Base-by-base conservation (phyloP, 1,140 invertebrate genomes). In the Ostrea edulis region DNA sequence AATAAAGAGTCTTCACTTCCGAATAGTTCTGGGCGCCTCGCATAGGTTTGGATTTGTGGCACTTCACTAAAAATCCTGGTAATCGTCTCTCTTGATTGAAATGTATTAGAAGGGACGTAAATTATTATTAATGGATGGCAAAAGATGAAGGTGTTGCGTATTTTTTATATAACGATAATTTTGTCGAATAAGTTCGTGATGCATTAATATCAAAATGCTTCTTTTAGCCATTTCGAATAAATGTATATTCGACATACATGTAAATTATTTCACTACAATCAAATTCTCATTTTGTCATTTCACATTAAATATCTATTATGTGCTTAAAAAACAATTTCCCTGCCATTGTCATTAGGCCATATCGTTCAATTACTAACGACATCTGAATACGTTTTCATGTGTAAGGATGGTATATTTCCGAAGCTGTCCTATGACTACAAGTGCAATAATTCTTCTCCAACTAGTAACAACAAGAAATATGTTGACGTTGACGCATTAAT, bases 321-420 rank as follows among this genome's bases (percentile, higher is more conserved):
- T 77, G n/a, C 25, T 35, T 62, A 62, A 77, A 77, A 25, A 29
- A 77, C 68, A 77, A 77, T 77, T 77, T 77, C 68, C 25, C 11
- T 9, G 11, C 22, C 14, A 77, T 35, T 25, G 12, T 17, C 68
- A 77, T 77, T 77, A 35, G 29, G 25, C 35, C 14, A 8, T 77
- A 35, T 35, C 25, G 29, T 29, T 77, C 68, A 77, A 77, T 77
- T 77, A 77, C 68, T 35, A 77, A 77, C 58, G 68, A 44, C 68
- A 77, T 77, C 12, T 44, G 25, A 77, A 77, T 35, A 29, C 4
- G 35, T 77, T 25, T 11, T 62, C 55, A 62, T 62, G 0, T n/a
- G 55, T 17, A 17, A 25, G 68, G 29, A 77, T 77, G 68, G 68
- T 77, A 25, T 25, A 77, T 77, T 77, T 77, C 68, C 68, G 68